phyloP scores from a whole-genome alignment of 1,140 invertebrate species.

The Lordiphosa stackelbergi region DNA sequence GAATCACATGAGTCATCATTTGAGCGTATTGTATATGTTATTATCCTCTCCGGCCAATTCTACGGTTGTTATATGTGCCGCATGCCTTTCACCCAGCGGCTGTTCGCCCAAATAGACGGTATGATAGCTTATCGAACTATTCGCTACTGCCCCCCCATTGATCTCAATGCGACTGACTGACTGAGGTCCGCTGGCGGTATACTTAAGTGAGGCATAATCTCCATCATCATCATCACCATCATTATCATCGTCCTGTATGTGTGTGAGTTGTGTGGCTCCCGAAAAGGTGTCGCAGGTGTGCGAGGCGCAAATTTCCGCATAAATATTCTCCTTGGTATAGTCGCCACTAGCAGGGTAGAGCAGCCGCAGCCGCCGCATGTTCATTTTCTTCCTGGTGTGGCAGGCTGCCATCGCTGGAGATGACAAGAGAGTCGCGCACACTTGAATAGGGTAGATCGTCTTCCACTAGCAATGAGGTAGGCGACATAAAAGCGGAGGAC shows the following conservation, averaged over 20 bases:
- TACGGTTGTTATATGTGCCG: conserved; percentile 60
- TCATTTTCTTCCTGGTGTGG: conserved; percentile 16
- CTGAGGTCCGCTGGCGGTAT: conserved; percentile 52
- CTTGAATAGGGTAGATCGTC: conserved; percentile 75
- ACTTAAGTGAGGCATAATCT: conserved; percentile 69
- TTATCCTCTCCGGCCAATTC: conserved; percentile 68
- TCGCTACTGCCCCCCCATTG: conserved; percentile 52
- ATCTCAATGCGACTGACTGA: conserved; percentile 70
- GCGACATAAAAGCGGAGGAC: conserved; percentile 4
- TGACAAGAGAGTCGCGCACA: conserved; percentile 70
- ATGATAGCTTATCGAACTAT: conserved; percentile 65
- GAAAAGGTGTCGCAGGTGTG: conserved; percentile 53
- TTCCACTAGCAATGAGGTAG: conserved; percentile 49
- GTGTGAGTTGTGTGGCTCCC: conserved; percentile 43
- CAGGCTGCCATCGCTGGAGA: conserved; percentile 42
- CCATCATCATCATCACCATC: conserved; percentile 53
- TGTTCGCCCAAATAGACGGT: conserved; percentile 71
- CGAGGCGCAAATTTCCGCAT: conserved; percentile 80
- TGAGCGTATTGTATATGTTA: conserved; percentile 76
- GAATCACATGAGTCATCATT: conserved; percentile 77
- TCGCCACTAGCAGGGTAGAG: conserved; percentile 36
- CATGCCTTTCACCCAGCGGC: conserved; percentile 56
- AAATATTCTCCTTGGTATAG: conserved; percentile 80
- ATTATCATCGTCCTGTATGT: conserved; percentile 31
- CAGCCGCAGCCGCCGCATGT: neutral